phyloP scores from a whole-genome alignment of 2,113 vertebrate genomes.

The Ammodytes dubius region DNA sequence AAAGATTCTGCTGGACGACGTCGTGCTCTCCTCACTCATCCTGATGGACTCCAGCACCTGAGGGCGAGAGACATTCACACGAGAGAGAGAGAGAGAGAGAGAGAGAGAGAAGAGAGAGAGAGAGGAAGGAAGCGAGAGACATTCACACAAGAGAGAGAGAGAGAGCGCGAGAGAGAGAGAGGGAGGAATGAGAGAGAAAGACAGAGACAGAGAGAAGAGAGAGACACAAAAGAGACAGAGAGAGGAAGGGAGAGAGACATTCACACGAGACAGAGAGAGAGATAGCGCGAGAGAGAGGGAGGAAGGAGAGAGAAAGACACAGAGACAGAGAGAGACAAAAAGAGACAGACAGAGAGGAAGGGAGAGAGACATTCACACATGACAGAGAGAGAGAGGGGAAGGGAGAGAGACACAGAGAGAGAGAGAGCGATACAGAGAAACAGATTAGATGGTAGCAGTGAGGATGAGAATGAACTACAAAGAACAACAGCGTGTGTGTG shows the following conservation, averaged over 20 bases:
- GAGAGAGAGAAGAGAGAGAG: background rate
- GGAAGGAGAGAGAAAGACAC: background rate
- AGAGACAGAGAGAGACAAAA: background rate
- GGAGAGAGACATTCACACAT: too few species aligned
- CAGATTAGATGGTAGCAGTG: background rate
- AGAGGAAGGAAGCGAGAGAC: too few species aligned
- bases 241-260: slow-evolving; percentile 12
- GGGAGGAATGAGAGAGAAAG: background rate
- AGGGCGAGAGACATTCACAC: background rate
- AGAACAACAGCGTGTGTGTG: background rate
- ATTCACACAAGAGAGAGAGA: too few species aligned
- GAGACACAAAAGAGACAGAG: too few species aligned
- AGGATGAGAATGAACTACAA: background rate
- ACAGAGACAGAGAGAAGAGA: background rate
- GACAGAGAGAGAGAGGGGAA: background rate
- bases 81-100: background rate
- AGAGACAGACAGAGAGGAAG: too few species aligned
- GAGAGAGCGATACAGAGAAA: background rate
- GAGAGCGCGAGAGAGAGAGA: too few species aligned
- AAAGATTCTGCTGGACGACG: slow-evolving; percentile 98
- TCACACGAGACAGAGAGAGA: background rate
- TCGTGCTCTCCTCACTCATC: slow-evolving; percentile 97
- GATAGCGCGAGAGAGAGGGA: too few species aligned
- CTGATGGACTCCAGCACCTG: slow-evolving; percentile 96
- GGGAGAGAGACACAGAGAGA: background rate